Evolutionary conservation across 2,113 vertebrate genomes (phyloP), one percentile per base, ranked within the genome.

Genomic region (Proteles cristata): DNA sequence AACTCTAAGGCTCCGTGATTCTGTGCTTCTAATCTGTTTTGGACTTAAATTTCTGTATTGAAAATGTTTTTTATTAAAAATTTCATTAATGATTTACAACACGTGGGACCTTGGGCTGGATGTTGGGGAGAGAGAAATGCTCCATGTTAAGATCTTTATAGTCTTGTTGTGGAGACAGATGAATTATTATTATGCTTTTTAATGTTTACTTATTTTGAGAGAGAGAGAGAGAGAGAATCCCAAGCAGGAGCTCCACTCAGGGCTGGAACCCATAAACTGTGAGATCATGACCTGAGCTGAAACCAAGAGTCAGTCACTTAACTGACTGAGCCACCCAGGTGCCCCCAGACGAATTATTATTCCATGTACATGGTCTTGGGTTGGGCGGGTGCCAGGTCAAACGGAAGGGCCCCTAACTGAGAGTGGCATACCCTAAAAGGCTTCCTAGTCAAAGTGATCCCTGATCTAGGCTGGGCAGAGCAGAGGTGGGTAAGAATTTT

Each of bases 1-100:
- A 77, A 10, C 63, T 12, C 65, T 25, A 71, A 87, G 65, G 4
- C 61, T 90, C 69, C 33, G 1, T 50, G 43, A 76, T 94, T 94
- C 39, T n/a, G 21, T 39, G 61, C 61, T 96, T 95, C 66, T 73
- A 65, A 63, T 91, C 58, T 43, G n/a, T 80, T 92, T 81, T 33
- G 82, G 84, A 25, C 19, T 79, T 71, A 88, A 2, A 6, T 96
- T 93, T 90, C 65, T 82, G 68, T 80, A 50, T 88, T 88, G 65
- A 73, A 53, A 50, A 25, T 83, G 61, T 76, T 79, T 63, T 45
- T 95, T 68, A 58, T 80, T n/a, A 65, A 43, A 28, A 14, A 58
- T 48, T 28, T 89, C 83, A 63, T 33, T 55, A 50, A 5, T 65
- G 83, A 68, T 83, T 84, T 92, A 68, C 35, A 48, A 23, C 17